Evolutionary conservation across 2,888 invertebrate species (phyloP).

Genomic region (Vannuccia rotundouncinata): DNA sequence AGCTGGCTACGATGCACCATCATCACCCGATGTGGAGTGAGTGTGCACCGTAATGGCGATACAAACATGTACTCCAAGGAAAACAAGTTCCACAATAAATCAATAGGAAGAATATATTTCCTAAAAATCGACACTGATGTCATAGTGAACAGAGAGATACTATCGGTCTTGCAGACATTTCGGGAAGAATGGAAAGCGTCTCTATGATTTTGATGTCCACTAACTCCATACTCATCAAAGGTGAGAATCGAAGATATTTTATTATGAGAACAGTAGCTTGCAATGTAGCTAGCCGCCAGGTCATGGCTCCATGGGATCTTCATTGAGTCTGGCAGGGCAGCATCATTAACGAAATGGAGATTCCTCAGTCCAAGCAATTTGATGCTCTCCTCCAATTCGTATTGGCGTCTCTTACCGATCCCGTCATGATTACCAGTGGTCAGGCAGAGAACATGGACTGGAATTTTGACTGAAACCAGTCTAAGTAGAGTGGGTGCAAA

Average conservation of each 20-base stretch:
- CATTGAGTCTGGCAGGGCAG: constrained; percentile 28
- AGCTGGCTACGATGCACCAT: constrained; percentile 78
- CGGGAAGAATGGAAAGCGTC: neutral
- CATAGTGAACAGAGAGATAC: neutral
- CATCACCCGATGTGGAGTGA: constrained; percentile 68
- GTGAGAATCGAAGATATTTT: constrained; percentile 64
- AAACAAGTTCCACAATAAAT: neutral
- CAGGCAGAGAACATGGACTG: constrained; percentile 52
- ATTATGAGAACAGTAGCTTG: constrained; percentile 66
- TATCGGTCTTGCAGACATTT: neutral
- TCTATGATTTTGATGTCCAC: constrained; percentile 82
- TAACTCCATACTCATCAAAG: constrained; percentile 87
- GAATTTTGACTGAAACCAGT: constrained; percentile 61
- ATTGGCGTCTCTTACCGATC: constrained; percentile 64
- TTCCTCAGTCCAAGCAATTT: constrained; percentile 68
- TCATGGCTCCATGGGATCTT: constrained; percentile 13
- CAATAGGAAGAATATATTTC: neutral
- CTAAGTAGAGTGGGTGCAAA: constrained; percentile 69
- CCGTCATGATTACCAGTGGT: constrained; percentile 61
- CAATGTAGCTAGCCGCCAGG: constrained; percentile 64
- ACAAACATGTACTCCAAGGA: neutral
- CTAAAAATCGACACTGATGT: neutral
- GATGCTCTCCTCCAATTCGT: constrained; percentile 77
- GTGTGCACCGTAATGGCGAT: neutral
- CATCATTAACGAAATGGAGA: constrained; percentile 29